Evolutionary conservation across 2,797 vertebrate species (phyloP).

Genomic region (Tokudaia tokunoshimensis): DNA sequence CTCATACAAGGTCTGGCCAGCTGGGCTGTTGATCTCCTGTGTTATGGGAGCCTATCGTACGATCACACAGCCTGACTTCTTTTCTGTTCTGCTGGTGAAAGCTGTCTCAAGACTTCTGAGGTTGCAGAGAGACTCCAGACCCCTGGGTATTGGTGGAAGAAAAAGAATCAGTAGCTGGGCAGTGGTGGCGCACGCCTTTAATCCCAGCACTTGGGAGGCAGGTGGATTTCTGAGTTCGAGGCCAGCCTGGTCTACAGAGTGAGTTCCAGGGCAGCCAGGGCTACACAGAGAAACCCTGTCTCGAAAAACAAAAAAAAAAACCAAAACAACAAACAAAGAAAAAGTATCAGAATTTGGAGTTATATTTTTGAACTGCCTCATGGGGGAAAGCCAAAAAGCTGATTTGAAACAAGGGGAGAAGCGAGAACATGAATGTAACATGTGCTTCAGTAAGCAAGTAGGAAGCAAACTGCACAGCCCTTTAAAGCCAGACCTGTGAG

Average conservation of each 20-base stretch:
- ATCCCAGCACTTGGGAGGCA: too few relatives aligned
- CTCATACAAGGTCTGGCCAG: background rate
- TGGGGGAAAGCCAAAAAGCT: background rate
- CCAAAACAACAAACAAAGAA: background rate
- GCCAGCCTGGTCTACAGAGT: too few relatives aligned
- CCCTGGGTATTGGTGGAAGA: background rate
- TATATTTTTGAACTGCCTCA: background rate
- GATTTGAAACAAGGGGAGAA: background rate
- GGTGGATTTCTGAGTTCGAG: too few relatives aligned
- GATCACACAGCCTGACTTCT: background rate
- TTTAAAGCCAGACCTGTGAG: background rate
- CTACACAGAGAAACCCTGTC: too few relatives aligned
- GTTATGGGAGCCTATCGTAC: background rate
- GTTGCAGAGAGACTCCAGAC: background rate
- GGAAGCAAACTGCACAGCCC: background rate
- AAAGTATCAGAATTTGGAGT: background rate
- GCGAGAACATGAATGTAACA: background rate
- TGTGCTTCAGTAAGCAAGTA: background rate
- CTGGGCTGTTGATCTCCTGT: background rate
- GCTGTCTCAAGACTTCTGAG: background rate
- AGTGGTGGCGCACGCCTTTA: too few relatives aligned
- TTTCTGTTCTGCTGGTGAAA: background rate
- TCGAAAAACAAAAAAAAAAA: too few relatives aligned
- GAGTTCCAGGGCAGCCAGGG: too few relatives aligned
- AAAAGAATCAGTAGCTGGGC: background rate